Evolutionary conservation across 2,797 vertebrate species (phyloP), one percentile per base, ranked within the genome.

Genomic region (Otolemur crassicaudatus): DNA sequence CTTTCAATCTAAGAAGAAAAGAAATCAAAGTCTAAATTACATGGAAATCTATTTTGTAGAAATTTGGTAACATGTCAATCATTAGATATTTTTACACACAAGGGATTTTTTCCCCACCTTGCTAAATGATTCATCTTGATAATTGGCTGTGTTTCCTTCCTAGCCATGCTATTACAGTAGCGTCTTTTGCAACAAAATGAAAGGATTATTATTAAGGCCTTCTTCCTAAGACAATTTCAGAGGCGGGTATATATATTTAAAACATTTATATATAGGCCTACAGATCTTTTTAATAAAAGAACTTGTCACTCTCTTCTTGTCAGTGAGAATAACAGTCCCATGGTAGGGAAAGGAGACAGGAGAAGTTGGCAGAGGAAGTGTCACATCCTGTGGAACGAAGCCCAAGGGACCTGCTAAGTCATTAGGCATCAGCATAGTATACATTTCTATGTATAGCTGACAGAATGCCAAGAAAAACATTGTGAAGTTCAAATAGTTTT

Each of bases 61-160:
- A 98, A 98, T 93, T 91, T 97, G 93, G 97, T 79, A 98, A 97
- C 97, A 97, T 6, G 7, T 83, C 92, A 60, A 56, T 96, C 92
- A 43, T 37, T 23, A 88, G 92, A 22, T 90, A 92, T 94, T 96
- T 91, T 95, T 92, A 88, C 40, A 73, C 53, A 7, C 3, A 81
- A 29, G 65, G 67, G 94, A 31, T 61, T 85, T 79, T 77, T n/a
- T 37, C 19, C 29, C 77, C 56, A 90, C 27, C 40, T 67, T 91
- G 46, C 63, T 75, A 60, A 93, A 90, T 75, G 92, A 88, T 58
- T 87, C 90, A 94, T 76, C 73, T 83, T 63, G 70, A 58, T 63
- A 94, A 75, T 73, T 77, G 80, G 34, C 69, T 77, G 40, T 61
- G 25, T 75, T 84, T 90, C 80, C 76, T 90, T 90, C 65, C 49